These are phyloP conservation scores for Zoanthus sansibaricus DNA, from an alignment of 92 coral and sea anemone genomes.

Conservation along the genomic window DNA sequence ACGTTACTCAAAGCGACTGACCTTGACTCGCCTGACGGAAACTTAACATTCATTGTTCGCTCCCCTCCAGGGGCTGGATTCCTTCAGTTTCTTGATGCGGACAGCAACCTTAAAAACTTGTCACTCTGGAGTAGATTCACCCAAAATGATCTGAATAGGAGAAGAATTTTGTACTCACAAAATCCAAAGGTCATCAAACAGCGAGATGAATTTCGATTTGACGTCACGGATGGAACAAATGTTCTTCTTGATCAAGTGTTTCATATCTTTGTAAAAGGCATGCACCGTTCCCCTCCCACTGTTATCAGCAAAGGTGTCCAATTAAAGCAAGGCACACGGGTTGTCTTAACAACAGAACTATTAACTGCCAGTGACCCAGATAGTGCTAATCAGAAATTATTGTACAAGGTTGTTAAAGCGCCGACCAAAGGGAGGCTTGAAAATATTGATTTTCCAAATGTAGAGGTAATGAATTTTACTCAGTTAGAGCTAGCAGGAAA, in stretches of 20 bases:
- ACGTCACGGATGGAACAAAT: slow-evolving; percentile 90
- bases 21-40: slow-evolving; percentile 84
- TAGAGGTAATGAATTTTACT: slow-evolving; percentile 69
- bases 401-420: slow-evolving; percentile 72
- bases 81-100: slow-evolving; percentile 63
- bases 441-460: slow-evolving; percentile 71
- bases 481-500: slow-evolving; percentile 93
- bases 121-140: slow-evolving; percentile 64
- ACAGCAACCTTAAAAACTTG: slow-evolving; percentile 72
- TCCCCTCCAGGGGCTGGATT: slow-evolving; percentile 76
- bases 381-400: slow-evolving; percentile 73
- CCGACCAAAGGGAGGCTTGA: slow-evolving; percentile 91
- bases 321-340: slow-evolving; percentile 76
- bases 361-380: slow-evolving; percentile 85
- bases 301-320: slow-evolving; percentile 86
- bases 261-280: slow-evolving; percentile 74
- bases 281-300: slow-evolving; percentile 80
- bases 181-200: slow-evolving; percentile 56
- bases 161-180: slow-evolving; percentile 79
- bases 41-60: slow-evolving; percentile 80
- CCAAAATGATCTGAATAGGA: slow-evolving; percentile 77
- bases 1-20: slow-evolving; percentile 79
- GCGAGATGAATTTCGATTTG: slow-evolving; percentile 81
- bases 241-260: slow-evolving; percentile 83
- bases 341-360: slow-evolving; percentile 80